These are phyloP conservation scores for Salticus scenicus DNA, from an alignment of 2,888 invertebrate species.

Conservation along the genomic window DNA sequence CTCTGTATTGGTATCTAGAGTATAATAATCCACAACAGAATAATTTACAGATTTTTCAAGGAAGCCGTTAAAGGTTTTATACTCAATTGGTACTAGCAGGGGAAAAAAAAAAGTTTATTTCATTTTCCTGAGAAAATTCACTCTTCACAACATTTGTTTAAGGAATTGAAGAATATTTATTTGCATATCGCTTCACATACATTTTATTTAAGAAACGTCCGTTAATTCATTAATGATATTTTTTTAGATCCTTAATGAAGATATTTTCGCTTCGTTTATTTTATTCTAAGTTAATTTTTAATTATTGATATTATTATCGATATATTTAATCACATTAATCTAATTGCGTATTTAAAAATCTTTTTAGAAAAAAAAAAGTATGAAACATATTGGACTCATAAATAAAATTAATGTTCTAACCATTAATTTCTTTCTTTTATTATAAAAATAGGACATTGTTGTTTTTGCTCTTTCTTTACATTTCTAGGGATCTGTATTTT, in stretches of 20 bases:
- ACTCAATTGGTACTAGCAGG: neutral
- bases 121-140: constrained; percentile 5
- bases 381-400: no score
- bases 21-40: constrained; percentile 24
- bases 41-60: constrained; percentile 19
- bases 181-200: neutral
- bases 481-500: no score
- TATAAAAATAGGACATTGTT: no score
- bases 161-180: constrained; percentile 2
- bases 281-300: neutral
- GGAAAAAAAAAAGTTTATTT: constrained; percentile 1
- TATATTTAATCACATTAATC: neutral
- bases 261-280: neutral
- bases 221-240: neutral
- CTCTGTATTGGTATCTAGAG: constrained; percentile 23
- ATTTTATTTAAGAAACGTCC: neutral
- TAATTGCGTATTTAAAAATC: no score
- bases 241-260: neutral
- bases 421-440: no score
- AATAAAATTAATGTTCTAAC: no score
- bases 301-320: neutral
- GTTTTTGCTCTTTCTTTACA: no score
- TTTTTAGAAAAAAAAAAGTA: no score
- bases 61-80: constrained; percentile 7
- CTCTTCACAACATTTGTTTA: neutral